Base-by-base conservation (phyloP, 2,888 invertebrate species). In the Oligia latruncula region DNA sequence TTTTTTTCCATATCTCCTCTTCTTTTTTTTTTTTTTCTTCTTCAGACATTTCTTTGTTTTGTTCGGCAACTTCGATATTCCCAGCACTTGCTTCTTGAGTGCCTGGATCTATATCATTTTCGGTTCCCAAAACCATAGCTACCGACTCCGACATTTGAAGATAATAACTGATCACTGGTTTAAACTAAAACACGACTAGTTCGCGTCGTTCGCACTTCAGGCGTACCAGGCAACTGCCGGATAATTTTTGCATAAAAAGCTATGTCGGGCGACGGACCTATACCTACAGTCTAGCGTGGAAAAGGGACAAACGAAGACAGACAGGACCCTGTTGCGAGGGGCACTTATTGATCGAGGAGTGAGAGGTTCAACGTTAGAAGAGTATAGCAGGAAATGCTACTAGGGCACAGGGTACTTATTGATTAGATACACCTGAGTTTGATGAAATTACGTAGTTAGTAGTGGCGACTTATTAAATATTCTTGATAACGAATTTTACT, bases 301-400 rank as follows among this genome's bases (percentile, higher is more conserved):
- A 81, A 64, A 40, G 81, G 5, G 79, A 71, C 46, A 17, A 55
- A n/a, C 46, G 2, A 46, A 55, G 20, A 5, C n/a, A 49, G 29
- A 29, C 40, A 11, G 8, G 29, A 60, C 29, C 17, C 40, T 43
- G 23, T 43, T 43, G 43, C 0, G 52, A 35, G 43, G 29, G 43
- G 80, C 17, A 40, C 20, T 55, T 79, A 79, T 79, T 64, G 78
- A 79, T 80, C 62, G 62, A 6, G 9, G 65, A 58, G 40, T 35
- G 52, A 65, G 46, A 66, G 55, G 78, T 15, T 29, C 17, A 46
- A 23, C 4, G 11, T 64, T 29, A 43, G 52, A 52, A 52, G 40
- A 75, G 49, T 43, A 9, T 20, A 29, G 40, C 40, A 23, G 9
- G 11, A 71, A 71, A 71, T 58, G 71, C n/a, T n/a, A 40, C n/a